Conservation (phyloP, 2,797 vertebrate genomes). For the Darevskia mixta region DNA sequence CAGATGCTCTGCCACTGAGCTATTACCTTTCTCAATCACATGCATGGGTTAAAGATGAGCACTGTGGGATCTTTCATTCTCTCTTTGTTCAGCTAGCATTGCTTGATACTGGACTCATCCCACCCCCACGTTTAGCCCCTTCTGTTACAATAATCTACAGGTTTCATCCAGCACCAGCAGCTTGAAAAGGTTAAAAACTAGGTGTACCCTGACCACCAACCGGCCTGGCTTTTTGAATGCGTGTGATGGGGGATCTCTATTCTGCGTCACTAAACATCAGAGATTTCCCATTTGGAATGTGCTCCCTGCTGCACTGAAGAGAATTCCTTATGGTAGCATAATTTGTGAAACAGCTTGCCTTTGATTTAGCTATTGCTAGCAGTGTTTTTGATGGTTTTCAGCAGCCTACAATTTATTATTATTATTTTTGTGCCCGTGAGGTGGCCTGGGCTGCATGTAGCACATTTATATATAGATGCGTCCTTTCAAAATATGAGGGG, state of each 20-base stretch:
- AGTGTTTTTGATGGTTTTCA: not conserved
- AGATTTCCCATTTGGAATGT: constrained; percentile 4
- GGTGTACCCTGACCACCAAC: too few species aligned
- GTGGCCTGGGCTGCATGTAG: not conserved
- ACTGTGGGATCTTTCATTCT: too few species aligned
- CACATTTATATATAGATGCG: not conserved
- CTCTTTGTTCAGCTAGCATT: not conserved
- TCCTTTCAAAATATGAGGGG: not conserved
- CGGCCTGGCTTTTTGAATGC: not conserved
- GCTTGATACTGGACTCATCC: not conserved
- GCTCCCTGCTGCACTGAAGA: not conserved
- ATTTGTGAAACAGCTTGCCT: constrained; percentile 32
- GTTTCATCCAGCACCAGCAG: not conserved
- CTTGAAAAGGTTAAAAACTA: not conserved
- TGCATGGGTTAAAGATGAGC: too few species aligned
- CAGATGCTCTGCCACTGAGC: too few species aligned
- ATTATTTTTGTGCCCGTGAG: not conserved
- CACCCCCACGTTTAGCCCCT: too few species aligned
- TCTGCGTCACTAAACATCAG: not conserved
- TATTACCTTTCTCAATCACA: too few species aligned
- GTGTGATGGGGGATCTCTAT: not conserved
- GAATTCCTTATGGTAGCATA: constrained; percentile 26
- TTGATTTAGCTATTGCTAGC: not conserved
- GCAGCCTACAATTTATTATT: not conserved
- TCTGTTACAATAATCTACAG: not conserved